A percentile compares a stretch with the other conserved stretches of the same genome.
These are phyloP conservation scores for Raja brachyura DNA, from an alignment of 2,113 vertebrate genomes.

Conservation along the genomic window DNA sequence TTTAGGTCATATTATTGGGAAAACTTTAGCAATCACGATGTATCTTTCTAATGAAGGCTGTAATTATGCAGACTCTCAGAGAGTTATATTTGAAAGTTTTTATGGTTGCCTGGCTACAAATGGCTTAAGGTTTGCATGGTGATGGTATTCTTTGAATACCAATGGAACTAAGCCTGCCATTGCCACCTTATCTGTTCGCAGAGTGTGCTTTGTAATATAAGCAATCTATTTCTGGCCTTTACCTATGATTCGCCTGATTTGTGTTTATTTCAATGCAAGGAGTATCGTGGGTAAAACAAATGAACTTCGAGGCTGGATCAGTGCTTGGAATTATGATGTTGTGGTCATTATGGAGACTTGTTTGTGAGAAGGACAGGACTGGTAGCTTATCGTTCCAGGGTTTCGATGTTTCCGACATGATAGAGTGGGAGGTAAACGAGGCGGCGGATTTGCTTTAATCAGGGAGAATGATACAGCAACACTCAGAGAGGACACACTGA, in stretches of 20 bases:
- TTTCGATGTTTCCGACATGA: too few relatives aligned
- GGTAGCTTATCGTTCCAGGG: too few relatives aligned
- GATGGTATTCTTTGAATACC: slow-evolving; percentile 66
- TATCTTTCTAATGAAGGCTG: slow-evolving; percentile 70
- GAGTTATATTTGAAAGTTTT: slow-evolving; percentile 69
- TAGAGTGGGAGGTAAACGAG: too few relatives aligned
- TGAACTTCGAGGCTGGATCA: too few relatives aligned
- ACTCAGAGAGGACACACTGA: too few relatives aligned
- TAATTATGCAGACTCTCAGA: slow-evolving; percentile 71
- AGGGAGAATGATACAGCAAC: too few relatives aligned
- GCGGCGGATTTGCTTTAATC: too few relatives aligned
- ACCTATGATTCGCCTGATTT: slow-evolving; percentile 40
- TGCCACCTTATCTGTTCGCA: slow-evolving; percentile 61
- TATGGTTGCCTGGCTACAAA: slow-evolving; percentile 75
- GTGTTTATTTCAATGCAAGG: too few relatives aligned
- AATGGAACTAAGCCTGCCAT: slow-evolving; percentile 60
- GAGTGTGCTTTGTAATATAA: slow-evolving; percentile 56
- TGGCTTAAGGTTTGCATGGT: slow-evolving; percentile 70
- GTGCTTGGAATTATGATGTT: too few relatives aligned
- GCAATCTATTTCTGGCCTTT: slow-evolving; percentile 59
- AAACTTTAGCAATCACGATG: slow-evolving; percentile 59
- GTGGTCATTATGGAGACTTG: too few relatives aligned
- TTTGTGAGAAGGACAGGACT: too few relatives aligned
- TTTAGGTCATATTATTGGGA: slow-evolving; percentile 42
- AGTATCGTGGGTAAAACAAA: too few relatives aligned